Conservation (phyloP, 2,113 vertebrate species). For the Taurulus bubalis region DNA sequence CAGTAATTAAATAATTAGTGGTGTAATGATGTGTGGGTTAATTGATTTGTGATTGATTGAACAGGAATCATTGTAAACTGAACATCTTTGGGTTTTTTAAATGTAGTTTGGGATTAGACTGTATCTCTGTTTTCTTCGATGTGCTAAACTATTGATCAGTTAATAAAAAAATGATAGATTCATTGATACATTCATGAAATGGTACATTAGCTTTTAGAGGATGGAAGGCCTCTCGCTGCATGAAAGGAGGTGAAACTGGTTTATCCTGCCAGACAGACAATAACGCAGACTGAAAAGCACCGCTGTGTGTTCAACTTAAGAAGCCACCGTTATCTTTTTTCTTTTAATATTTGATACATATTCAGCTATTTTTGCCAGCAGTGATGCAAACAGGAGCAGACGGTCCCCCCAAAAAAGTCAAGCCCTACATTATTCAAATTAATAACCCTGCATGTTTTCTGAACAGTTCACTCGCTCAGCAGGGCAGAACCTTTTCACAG, state of each 20-base stretch:
- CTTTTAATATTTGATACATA: conserved; percentile 74
- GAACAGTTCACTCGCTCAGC: conserved; percentile 35
- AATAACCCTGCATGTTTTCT: conserved; percentile 56
- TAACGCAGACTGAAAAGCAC: conserved; percentile 26
- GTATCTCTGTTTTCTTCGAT: neutral
- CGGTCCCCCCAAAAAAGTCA: conserved; percentile 34
- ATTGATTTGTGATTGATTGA: neutral
- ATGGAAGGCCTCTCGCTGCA: neutral
- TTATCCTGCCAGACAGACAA: neutral
- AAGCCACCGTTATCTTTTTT: conserved; percentile 1
- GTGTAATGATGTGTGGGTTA: neutral
- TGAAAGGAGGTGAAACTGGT: conserved; percentile 17
- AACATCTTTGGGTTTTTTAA: neutral
- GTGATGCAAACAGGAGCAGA: conserved; percentile 59
- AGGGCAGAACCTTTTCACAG: conserved; percentile 35
- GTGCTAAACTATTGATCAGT: neutral
- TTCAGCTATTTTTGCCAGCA: conserved; percentile 66
- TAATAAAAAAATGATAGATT: neutral
- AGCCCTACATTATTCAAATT: conserved; percentile 66
- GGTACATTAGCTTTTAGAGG: neutral
- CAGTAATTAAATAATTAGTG: neutral
- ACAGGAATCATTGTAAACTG: neutral
- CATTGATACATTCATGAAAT: neutral
- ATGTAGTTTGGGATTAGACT: neutral
- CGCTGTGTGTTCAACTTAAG: conserved; percentile 10